Evolutionary conservation across 2,888 invertebrate species (phyloP).

Genomic region (Desoria tigrina): DNA sequence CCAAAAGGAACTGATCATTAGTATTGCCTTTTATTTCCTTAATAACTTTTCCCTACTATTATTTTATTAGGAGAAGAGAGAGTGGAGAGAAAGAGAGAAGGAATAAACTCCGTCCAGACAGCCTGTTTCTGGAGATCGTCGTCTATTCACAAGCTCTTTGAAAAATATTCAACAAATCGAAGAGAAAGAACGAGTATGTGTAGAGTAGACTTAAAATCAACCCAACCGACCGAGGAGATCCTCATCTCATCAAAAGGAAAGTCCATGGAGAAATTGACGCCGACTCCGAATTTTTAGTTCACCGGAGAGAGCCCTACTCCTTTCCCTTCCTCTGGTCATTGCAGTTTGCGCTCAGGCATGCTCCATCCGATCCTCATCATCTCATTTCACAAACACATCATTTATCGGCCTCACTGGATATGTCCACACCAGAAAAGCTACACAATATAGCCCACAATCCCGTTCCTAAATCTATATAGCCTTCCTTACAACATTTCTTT

Average conservation of each 20-base stretch:
- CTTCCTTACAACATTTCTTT: too few relatives aligned
- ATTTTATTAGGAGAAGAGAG: not conserved
- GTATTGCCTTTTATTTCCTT: conserved; percentile 40
- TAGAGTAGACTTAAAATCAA: too few relatives aligned
- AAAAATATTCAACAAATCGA: conserved; percentile 41
- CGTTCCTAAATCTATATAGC: too few relatives aligned
- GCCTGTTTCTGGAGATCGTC: not conserved
- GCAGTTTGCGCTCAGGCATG: not conserved
- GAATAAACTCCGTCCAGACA: too few relatives aligned
- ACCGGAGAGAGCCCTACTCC: not conserved
- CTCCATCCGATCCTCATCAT: not conserved
- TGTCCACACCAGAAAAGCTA: too few relatives aligned
- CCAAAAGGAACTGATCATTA: conserved; percentile 96
- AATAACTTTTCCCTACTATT: not conserved
- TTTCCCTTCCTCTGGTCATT: not conserved
- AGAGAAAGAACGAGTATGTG: conserved; percentile 41
- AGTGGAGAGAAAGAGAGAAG: too few relatives aligned
- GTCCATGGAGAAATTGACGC: conserved; percentile 23
- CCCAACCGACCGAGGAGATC: not conserved
- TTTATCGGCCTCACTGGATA: not conserved
- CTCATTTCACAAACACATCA: not conserved
- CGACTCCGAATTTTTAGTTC: conserved; percentile 33
- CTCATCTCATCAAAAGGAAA: not conserved
- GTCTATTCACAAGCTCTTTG: conserved; percentile 12
- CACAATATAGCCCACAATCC: too few relatives aligned